Conservation (phyloP, 2,797 vertebrate genomes). For the Pseudochaenichthys georgianus region DNA sequence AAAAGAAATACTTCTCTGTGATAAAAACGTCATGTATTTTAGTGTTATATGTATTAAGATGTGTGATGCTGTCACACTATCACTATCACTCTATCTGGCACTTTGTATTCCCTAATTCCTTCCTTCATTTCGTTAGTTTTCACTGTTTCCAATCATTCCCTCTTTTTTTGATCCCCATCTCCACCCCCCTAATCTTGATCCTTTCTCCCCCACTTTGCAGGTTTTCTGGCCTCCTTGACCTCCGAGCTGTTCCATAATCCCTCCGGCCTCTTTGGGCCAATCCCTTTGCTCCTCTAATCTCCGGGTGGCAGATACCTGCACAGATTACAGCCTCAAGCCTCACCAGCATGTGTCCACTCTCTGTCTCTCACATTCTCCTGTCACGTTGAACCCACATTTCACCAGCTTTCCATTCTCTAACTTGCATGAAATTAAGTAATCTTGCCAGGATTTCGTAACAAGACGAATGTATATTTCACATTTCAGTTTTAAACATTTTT, state of each 20-base stretch:
- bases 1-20: background rate
- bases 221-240: conserved; percentile 54
- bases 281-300: conserved; percentile 74
- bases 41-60: background rate
- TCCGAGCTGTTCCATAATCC: conserved; percentile 69
- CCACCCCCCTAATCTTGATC: conserved; percentile 6
- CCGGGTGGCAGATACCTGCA: conserved; percentile 66
- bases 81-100: background rate
- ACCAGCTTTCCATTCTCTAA: background rate
- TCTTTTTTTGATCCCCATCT: background rate
- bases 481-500: background rate
- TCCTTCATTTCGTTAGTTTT: background rate
- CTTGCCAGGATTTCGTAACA: background rate
- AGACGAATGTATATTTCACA: background rate
- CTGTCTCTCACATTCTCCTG: conserved; percentile 17
- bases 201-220: conserved; percentile 46
- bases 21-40: background rate
- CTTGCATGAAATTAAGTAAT: background rate
- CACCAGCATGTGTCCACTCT: conserved; percentile 37
- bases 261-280: conserved; percentile 57
- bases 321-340: conserved; percentile 62
- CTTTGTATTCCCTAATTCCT: background rate
- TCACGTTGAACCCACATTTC: background rate
- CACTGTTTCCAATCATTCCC: background rate
- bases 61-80: background rate